phyloP scores from a whole-genome alignment of 2,888 invertebrate genomes.

The Capitulum mitella region DNA sequence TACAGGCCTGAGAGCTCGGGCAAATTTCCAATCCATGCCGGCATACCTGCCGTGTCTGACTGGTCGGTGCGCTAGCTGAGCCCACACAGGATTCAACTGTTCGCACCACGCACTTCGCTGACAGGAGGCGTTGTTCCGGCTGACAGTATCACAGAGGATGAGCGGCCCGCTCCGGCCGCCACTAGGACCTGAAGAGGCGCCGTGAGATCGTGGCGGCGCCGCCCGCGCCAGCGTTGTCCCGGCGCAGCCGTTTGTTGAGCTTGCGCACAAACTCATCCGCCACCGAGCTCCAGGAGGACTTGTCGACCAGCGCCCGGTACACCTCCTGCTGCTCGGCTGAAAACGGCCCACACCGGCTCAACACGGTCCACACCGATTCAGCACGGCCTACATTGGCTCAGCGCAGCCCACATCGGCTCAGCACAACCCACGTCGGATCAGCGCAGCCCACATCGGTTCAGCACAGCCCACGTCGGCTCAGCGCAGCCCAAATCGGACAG shows the following conservation, averaged over 20 bases:
- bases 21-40: neutral
- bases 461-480: no score
- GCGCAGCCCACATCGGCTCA: no score
- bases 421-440: no score
- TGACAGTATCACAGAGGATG: neutral
- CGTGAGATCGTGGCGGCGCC: neutral
- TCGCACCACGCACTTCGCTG: no score
- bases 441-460: no score
- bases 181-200: neutral
- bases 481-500: no score
- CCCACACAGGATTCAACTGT: no score
- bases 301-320: neutral
- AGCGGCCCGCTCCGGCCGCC: neutral
- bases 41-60: no score
- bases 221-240: neutral
- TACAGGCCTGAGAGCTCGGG: neutral
- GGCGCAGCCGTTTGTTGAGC: conserved; percentile 2
- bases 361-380: no score
- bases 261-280: conserved; percentile 9
- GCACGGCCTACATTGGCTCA: no score
- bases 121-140: neutral
- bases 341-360: neutral
- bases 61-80: no score
- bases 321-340: neutral
- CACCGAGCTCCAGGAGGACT: neutral